Evolutionary conservation across 2,113 vertebrate species (phyloP), one percentile per base, ranked within the genome.

Genomic region (Arothron firmamentum): DNA sequence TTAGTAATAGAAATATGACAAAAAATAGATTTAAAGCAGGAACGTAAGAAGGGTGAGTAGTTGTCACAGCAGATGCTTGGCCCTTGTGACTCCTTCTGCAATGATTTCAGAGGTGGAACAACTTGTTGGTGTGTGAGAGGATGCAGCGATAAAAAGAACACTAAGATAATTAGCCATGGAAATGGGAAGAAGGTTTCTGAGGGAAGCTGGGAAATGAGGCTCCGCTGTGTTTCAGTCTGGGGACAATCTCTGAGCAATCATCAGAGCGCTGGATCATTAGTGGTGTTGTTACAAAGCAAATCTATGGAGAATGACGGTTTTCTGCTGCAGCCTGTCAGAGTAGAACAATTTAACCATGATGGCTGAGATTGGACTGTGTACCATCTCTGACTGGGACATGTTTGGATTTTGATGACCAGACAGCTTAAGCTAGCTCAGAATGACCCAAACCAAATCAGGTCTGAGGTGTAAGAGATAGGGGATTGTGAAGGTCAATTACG

Each of bases 171-270:
- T 6, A 50, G 28, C 10, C 52, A 58, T 62, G 50, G 14, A 69
- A 74, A 66, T 12, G 38, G 6, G 54, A 61, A 45, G 49, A 52
- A 23, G 17, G 31, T 59, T 49, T 59, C 18, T 49, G 15, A 61
- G 42, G 21, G 18, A 70, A 38, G 9, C 34, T 11, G 34, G 34
- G 34, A 38, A 38, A 38, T 38, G 34, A 38, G 34, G 34, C 34
- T 9, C 34, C 12, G 34, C 34, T 38, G 34, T 38, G 23, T 46
- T 61, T 70, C 61, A 5, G 19, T 60, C 59, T 42, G 50, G 48
- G 18, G 67, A 66, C 64, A 68, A 66, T 72, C 53, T 77, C 45
- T 58, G 45, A 68, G 59, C 79, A 74, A 82, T 80, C 31, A 50
- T 65, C 56, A 52, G 20, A 1, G 60, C 5, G 12, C 64, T 38